Conservation (phyloP, 2,888 invertebrate genomes). For the Andricus curvator region DNA sequence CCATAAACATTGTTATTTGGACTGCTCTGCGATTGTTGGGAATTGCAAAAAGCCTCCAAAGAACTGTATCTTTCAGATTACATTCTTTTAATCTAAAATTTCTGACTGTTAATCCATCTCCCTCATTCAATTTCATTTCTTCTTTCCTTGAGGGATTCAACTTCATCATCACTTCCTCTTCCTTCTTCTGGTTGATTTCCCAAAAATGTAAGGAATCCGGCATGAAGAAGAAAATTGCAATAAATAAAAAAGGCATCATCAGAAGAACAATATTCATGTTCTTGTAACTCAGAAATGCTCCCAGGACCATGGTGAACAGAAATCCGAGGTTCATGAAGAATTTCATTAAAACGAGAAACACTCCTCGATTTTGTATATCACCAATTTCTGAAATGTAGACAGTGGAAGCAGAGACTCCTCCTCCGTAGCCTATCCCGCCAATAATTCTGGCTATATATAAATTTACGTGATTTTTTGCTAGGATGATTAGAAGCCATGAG, state of each 20-base stretch:
- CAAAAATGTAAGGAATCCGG: conserved; percentile 43
- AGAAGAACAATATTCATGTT: conserved; percentile 21
- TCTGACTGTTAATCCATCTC: not conserved
- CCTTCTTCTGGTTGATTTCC: not conserved
- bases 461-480: not conserved
- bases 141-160: not conserved
- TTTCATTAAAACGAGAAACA: conserved; percentile 13
- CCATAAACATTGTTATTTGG: not conserved
- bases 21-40: not conserved
- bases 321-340: conserved; percentile 10
- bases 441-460: conserved; percentile 16
- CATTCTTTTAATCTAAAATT: not conserved
- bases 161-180: not conserved
- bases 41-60: not conserved
- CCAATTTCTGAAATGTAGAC: conserved; percentile 32
- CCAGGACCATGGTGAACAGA: conserved; percentile 8
- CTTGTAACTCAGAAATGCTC: conserved; percentile 22
- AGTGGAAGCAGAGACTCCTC: not conserved
- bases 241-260: conserved; percentile 23
- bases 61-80: not conserved
- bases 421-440: conserved; percentile 31
- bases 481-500: conserved; percentile 24
- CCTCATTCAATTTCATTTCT: not conserved
- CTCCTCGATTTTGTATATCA: not conserved
- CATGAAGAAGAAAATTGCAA: conserved; percentile 35